Evolutionary conservation across 2,113 vertebrate genomes (phyloP), one percentile per base, ranked within the genome.

Genomic region (Delphinapterus leucas): DNA sequence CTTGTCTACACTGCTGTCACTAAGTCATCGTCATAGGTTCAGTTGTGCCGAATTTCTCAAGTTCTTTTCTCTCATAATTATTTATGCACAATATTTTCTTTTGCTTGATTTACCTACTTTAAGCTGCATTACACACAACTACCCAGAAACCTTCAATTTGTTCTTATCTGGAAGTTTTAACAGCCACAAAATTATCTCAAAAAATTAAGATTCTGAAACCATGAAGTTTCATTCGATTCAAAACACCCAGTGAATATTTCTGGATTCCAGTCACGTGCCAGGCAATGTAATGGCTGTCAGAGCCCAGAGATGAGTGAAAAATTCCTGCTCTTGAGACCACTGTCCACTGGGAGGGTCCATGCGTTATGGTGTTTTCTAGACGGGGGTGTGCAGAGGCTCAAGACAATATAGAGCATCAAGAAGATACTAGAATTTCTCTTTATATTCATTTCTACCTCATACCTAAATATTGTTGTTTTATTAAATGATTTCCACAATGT

Each of bases 191-290:
- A 67, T 33, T 70, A 11, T 79, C 25, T 86, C 9, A 74, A 71
- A 95, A 97, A 79, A 55, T 68, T 82, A 47, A 74, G 36, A 88
- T 58, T 81, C n/a, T 94, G 33, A 94, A 96, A 90, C 15, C 21
- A 55, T 20, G 8, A 90, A 33, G 25, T 83, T 74, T 89, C 83
- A 83, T 74, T 3, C 44, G 14, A 93, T 63, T 55, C 36, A 38
- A 1, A 47, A 58, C 1, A 70, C 2, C n/a, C 17, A 23, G 2
- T 61, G 67, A 23, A 53, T 74, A 41, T 81, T 84, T 95, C n/a
- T 44, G 44, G 38, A 58, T 8, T 21, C 15, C 12, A 15, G 0
- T n/a, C 4, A 14, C 8, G 2, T n/a, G 36, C 10, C 8, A 36
- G n/a, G 20, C 8, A 41, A 1, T 23, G 44, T 6, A 18, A 33